Evolutionary conservation across 2,888 invertebrate genomes (phyloP).

Genomic region (Stomorhina lunata): DNA sequence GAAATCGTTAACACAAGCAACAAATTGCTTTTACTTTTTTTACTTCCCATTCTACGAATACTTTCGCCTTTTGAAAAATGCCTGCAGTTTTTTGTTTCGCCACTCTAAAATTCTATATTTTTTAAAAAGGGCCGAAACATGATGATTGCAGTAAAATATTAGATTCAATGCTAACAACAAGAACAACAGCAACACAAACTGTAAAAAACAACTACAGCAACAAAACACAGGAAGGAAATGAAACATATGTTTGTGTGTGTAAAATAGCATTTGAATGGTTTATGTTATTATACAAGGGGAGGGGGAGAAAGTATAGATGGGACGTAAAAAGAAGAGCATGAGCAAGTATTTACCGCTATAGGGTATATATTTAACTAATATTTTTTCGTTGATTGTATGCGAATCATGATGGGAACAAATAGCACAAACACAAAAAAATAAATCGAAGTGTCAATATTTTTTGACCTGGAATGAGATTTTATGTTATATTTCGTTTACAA

Average conservation of each 20-base stretch:
- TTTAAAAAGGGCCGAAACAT: conserved; percentile 15
- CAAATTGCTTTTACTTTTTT: conserved; percentile 54
- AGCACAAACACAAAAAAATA: conserved; percentile 60
- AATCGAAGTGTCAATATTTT: conserved; percentile 66
- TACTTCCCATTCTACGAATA: not conserved
- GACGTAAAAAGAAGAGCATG: not conserved
- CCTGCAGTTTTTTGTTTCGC: conserved; percentile 36
- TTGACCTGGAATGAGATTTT: conserved; percentile 66
- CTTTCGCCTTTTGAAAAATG: conserved; percentile 11
- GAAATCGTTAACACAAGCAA: conserved; percentile 55
- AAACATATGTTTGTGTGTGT: conserved; percentile 26
- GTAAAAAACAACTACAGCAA: not conserved
- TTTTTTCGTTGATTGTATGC: conserved; percentile 10
- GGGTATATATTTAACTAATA: not conserved
- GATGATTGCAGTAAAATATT: conserved; percentile 52
- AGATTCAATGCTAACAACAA: conserved; percentile 17
- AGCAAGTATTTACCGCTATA: not conserved
- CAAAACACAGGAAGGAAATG: conserved; percentile 4
- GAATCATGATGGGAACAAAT: conserved; percentile 57
- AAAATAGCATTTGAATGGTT: conserved; percentile 49
- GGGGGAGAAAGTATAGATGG: not conserved
- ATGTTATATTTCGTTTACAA: conserved; percentile 55
- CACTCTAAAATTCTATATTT: not conserved
- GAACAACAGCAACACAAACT: not conserved
- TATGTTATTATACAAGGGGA: conserved; percentile 35